These are phyloP conservation scores for Bursaphelenchus okinawaensis DNA, from an alignment of 2,888 invertebrate genomes.

Conservation along the genomic window DNA sequence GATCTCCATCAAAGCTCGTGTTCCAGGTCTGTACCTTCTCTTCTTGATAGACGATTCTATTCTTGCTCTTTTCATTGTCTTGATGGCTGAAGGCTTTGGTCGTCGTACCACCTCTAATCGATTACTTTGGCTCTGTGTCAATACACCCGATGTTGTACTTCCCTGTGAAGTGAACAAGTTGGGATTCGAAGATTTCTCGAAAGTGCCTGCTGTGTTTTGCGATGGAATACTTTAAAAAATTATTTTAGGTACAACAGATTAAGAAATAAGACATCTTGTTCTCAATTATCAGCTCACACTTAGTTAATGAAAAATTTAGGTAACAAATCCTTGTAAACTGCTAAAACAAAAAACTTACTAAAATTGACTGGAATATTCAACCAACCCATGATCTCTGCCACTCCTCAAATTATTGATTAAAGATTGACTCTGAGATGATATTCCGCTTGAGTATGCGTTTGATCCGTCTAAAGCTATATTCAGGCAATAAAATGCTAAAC, in stretches of 20 bases:
- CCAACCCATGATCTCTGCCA: not conserved
- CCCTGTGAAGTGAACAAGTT: not conserved
- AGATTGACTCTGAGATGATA: not conserved
- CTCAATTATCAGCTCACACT: no score
- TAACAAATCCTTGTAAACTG: no score
- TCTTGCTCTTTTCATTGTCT: no score
- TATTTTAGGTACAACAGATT: no score
- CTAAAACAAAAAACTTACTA: no score
- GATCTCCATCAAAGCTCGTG: conserved; percentile 19
- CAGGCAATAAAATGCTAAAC: not conserved
- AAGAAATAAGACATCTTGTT: no score
- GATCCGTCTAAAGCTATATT: not conserved
- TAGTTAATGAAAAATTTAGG: no score
- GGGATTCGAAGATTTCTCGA: no score
- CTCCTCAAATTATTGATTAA: not conserved
- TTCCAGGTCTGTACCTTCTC: conserved; percentile 6
- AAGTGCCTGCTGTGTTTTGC: no score
- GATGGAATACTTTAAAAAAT: no score
- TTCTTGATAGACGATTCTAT: not conserved
- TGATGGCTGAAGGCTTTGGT: not conserved
- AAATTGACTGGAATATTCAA: not conserved
- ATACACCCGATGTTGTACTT: not conserved
- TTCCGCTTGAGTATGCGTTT: not conserved
- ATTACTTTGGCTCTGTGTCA: not conserved
- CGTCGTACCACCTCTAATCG: not conserved